A percentile compares a stretch with the other conserved stretches of the same genome.
These are phyloP conservation scores for Sakesphorus luctuosus DNA, from an alignment of 2,113 vertebrate genomes.

Conservation along the genomic window DNA sequence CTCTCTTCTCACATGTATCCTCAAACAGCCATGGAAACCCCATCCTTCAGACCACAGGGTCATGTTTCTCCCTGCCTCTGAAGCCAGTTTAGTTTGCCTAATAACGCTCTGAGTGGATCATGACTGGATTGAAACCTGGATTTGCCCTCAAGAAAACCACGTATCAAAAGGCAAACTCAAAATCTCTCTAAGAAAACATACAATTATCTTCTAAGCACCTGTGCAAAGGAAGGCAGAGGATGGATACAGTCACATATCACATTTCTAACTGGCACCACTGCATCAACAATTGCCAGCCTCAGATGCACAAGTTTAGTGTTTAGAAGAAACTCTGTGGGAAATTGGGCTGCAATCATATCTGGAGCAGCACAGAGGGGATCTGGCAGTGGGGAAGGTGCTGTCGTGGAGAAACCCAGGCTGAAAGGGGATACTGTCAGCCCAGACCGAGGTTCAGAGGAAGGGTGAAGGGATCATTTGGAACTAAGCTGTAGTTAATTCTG, in stretches of 20 bases:
- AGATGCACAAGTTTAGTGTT: rapidly evolving
- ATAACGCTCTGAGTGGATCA: not conserved
- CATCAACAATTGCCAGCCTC: not conserved
- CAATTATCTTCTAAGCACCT: not conserved
- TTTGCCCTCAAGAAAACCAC: not conserved
- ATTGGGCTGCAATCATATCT: rapidly evolving
- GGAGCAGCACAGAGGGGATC: not conserved
- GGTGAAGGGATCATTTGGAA: not conserved
- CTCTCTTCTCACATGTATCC: not conserved
- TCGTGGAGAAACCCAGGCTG: not conserved
- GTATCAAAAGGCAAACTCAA: not conserved
- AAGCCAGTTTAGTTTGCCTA: not conserved
- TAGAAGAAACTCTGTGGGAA: too few species aligned
- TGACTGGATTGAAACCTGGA: not conserved
- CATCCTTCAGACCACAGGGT: not conserved
- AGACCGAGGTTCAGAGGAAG: rapidly evolving
- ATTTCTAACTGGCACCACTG: not conserved
- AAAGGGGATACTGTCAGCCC: not conserved
- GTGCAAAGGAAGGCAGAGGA: not conserved
- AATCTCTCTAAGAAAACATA: not conserved
- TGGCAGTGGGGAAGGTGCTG: not conserved
- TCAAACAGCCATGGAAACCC: not conserved
- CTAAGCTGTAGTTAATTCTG: not conserved
- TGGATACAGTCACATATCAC: not conserved
- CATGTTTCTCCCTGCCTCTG: not conserved